Evolutionary conservation across 1,140 invertebrate genomes (phyloP).

Genomic region (Drosophila kanapiae): DNA sequence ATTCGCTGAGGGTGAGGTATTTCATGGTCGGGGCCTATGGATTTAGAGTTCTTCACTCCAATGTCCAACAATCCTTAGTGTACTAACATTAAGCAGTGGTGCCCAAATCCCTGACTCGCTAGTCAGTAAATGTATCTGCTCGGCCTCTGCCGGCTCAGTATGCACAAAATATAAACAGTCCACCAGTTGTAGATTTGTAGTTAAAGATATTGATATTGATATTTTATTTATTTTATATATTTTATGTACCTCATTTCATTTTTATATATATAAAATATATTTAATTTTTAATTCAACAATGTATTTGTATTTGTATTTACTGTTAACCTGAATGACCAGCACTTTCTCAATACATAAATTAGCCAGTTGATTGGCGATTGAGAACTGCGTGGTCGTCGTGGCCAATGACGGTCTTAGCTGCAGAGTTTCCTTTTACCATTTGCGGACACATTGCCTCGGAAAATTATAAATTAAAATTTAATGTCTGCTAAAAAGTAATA

Average conservation of each 20-base stretch:
- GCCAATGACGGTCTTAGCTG: constrained; percentile 4
- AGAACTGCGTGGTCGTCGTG: constrained; percentile 12
- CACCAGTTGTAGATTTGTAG: too few relatives aligned
- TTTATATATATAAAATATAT: neutral
- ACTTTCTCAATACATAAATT: neutral
- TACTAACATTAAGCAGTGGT: neutral
- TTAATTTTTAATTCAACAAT: neutral
- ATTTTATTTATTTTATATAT: too few relatives aligned
- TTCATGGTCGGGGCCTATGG: neutral
- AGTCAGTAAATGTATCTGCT: too few relatives aligned
- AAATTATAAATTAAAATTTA: constrained; percentile 17
- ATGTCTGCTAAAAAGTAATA: constrained; percentile 3
- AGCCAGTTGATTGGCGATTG: neutral
- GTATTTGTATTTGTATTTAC: neutral
- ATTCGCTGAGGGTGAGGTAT: neutral
- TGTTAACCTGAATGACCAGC: constrained; percentile 3
- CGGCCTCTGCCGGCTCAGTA: too few relatives aligned
- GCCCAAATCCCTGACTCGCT: too few relatives aligned
- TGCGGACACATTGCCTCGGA: neutral
- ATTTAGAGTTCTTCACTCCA: neutral
- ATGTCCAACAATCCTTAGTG: neutral
- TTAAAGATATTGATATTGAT: too few relatives aligned
- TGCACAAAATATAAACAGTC: too few relatives aligned
- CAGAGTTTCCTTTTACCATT: constrained; percentile 14
- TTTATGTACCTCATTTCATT: too few relatives aligned